These are phyloP conservation scores for Aphodius granarius DNA, from an alignment of 2,888 invertebrate genomes.

Conservation along the genomic window DNA sequence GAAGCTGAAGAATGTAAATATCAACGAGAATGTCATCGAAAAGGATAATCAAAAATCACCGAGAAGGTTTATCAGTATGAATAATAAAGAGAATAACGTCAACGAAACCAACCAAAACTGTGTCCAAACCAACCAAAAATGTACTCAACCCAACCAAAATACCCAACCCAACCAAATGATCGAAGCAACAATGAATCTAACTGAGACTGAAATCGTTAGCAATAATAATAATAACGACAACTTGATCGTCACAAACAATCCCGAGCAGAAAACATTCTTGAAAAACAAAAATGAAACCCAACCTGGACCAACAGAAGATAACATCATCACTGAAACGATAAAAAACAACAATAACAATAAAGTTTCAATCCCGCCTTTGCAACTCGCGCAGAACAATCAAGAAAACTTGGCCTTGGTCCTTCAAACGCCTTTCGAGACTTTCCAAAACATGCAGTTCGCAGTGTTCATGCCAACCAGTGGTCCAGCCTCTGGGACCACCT, in stretches of 20 bases:
- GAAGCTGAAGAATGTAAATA: constrained; percentile 48
- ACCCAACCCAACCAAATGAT: not conserved
- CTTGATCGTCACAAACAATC: constrained; percentile 18
- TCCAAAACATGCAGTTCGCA: constrained; percentile 62
- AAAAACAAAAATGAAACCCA: constrained; percentile 25
- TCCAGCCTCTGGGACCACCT: constrained; percentile 39
- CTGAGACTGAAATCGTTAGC: constrained; percentile 7
- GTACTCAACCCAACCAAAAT: too few relatives aligned
- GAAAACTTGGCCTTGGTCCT: constrained; percentile 49
- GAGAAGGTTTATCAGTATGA: constrained; percentile 20
- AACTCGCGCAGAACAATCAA: constrained; percentile 23
- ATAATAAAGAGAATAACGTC: constrained; percentile 17
- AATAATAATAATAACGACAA: constrained; percentile 35
- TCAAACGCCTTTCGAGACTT: constrained; percentile 51
- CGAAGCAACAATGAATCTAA: not conserved
- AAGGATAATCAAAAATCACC: constrained; percentile 40
- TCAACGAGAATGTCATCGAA: constrained; percentile 52
- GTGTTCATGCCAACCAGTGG: constrained; percentile 58
- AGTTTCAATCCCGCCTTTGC: constrained; percentile 20
- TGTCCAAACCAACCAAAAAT: constrained; percentile 2
- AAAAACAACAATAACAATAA: constrained; percentile 17
- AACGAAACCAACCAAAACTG: constrained; percentile 1
- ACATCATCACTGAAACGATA: constrained; percentile 15
- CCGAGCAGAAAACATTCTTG: constrained; percentile 21
- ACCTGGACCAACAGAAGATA: not conserved